Conservation (phyloP, 2,888 invertebrate genomes). For the Abrostola tripartita region DNA sequence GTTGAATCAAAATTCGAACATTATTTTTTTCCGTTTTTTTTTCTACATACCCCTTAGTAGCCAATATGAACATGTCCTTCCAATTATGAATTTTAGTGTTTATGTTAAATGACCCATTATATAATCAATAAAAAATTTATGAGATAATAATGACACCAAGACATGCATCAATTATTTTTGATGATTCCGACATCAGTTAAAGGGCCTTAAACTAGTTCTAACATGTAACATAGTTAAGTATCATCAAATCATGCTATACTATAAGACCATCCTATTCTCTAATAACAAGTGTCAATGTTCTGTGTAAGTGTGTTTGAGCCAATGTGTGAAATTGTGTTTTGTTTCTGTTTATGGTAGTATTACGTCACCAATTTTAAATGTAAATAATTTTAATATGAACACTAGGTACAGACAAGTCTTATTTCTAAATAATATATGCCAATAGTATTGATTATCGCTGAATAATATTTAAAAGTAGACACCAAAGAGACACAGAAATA, state of each 20-base stretch:
- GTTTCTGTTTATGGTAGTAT: constrained; percentile 1
- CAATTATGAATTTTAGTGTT: background rate
- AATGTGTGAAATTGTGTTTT: constrained; percentile 30
- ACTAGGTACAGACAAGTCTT: background rate
- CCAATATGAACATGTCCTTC: background rate
- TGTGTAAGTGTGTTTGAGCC: constrained; percentile 22
- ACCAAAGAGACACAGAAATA: too few relatives aligned
- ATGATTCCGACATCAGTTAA: constrained; percentile 25
- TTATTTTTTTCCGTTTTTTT: background rate
- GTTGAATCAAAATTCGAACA: background rate
- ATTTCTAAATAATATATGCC: constrained; percentile 12
- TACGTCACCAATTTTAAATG: constrained; percentile 10
- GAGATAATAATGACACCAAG: background rate
- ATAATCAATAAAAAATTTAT: background rate
- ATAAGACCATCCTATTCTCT: constrained; percentile 54
- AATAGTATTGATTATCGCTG: background rate
- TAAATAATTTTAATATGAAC: constrained; percentile 9
- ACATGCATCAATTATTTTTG: constrained; percentile 1
- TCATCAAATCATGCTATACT: constrained; percentile 45
- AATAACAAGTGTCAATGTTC: constrained; percentile 20
- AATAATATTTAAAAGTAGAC: background rate
- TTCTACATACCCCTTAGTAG: background rate
- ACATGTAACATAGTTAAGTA: constrained; percentile 45
- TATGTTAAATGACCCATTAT: background rate
- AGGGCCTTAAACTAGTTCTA: constrained; percentile 22